A percentile compares a stretch with the other conserved stretches of the same genome.
These are phyloP conservation scores for Darwinula stevensoni DNA, from an alignment of 2,888 invertebrate genomes.

Conservation along the genomic window DNA sequence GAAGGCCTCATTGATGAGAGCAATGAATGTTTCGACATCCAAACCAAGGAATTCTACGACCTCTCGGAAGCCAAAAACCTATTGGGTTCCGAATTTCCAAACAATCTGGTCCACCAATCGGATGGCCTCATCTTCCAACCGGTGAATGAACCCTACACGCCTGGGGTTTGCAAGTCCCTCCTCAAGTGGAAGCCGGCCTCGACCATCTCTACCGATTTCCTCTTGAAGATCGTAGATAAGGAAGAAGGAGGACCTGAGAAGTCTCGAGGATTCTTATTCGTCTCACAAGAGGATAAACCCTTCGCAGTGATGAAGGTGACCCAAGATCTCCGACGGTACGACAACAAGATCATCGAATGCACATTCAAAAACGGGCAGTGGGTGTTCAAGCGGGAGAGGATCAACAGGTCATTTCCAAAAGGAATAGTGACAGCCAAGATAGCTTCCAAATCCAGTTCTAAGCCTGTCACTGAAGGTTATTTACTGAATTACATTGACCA, in stretches of 20 bases:
- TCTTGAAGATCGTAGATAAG: slow-evolving; percentile 43
- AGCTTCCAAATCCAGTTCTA: too few species aligned
- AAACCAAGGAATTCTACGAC: slow-evolving; percentile 75
- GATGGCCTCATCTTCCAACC: slow-evolving; percentile 98
- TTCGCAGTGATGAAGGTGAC: too few species aligned
- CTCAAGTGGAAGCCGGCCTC: slow-evolving; percentile 95
- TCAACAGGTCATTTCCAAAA: too few species aligned
- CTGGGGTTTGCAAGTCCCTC: slow-evolving; percentile 52
- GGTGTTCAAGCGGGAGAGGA: too few species aligned
- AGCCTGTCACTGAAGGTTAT: too few species aligned
- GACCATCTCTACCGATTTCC: slow-evolving; percentile 88
- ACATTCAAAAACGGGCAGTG: too few species aligned
- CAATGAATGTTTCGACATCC: slow-evolving; percentile 61
- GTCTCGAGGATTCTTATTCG: too few species aligned
- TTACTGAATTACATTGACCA: too few species aligned
- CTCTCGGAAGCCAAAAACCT: slow-evolving; percentile 34
- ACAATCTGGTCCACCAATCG: slow-evolving; percentile 63
- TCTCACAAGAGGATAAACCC: too few species aligned
- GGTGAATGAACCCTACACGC: slow-evolving; percentile 44
- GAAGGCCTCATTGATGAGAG: slow-evolving; percentile 39
- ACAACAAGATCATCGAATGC: too few species aligned
- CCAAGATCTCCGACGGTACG: too few species aligned
- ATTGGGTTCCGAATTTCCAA: slow-evolving; percentile 46
- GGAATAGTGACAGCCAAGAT: too few species aligned
- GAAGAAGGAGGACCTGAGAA: slow-evolving; percentile 37